Conservation (phyloP, 2,113 vertebrate species). For the Andinoacara biseriatus region DNA sequence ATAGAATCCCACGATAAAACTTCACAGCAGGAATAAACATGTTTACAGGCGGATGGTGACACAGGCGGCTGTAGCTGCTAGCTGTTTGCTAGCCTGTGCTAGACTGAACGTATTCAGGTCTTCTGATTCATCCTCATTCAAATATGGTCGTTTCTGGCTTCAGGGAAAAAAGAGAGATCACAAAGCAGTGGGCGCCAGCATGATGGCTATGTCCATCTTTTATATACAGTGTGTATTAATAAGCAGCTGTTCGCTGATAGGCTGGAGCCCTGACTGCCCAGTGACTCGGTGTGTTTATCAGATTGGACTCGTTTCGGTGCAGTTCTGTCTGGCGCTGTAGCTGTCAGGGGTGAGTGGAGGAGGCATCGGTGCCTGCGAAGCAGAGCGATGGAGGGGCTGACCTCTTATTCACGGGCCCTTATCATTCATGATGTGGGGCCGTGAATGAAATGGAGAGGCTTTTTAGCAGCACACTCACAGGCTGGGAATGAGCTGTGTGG, state of each 20-base stretch:
- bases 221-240: not conserved
- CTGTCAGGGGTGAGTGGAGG: not conserved
- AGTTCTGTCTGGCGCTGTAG: not conserved
- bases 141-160: not conserved
- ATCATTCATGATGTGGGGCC: not conserved
- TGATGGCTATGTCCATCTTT: not conserved
- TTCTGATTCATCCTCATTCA: too few species aligned
- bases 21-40: too few species aligned
- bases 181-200: rapidly evolving
- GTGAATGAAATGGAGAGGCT: not conserved
- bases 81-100: too few species aligned
- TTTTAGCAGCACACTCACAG: not conserved
- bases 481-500: not conserved
- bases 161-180: not conserved
- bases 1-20: too few species aligned
- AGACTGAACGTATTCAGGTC: too few species aligned
- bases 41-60: too few species aligned
- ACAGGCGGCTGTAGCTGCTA: too few species aligned
- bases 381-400: not conserved
- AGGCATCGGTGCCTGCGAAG: not conserved
- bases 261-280: not conserved
- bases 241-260: not conserved
- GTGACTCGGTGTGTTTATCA: not conserved
- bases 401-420: not conserved
- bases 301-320: not conserved